Base-by-base conservation (phyloP, 2,797 vertebrate genomes). In the Sphaeramia orbicularis region DNA sequence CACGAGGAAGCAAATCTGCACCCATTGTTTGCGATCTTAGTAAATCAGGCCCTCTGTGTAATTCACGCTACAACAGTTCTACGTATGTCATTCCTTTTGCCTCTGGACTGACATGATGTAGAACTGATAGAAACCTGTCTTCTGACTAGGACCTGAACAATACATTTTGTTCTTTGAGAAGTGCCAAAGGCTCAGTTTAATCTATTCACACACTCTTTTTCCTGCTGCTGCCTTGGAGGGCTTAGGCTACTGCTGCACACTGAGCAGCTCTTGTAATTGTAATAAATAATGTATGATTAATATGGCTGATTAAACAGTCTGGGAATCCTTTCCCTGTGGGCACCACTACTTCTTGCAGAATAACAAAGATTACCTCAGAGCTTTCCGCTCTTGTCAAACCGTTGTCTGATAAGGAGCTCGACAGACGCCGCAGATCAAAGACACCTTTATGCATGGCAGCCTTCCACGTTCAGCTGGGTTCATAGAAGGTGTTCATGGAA, bases 261-360 rank as follows among this genome's bases (percentile, higher is more conserved):
- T 65, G 76, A 84, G 76, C 76, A 57, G 75, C 76, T 85, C 85
- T 76, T 90, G 86, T 90, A 91, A 92, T 90, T 79, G 81, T 88
- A 72, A 89, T 92, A 90, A 90, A 91, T 91, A 88, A 91, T 91
- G 84, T 85, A 92, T 86, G 86, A 89, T 90, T 90, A 91, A 91
- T 89, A 81, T 81, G 85, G 85, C 85, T 91, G 89, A 89, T 91
- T 91, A 91, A 92, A 90, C 89, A 89, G 87, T 85, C 86, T 86
- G 89, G 81, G 85, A 87, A 85, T 84, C 80, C 71, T 86, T 78
- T 83, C 82, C 83, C 88, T 83, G 58, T 83, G 73, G 86, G 87
- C 80, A 76, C 63, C 70, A 70, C 71, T 67, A 82, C 88, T 88
- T 89, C 81, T 84, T 79, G 85, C 81, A 85, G 87, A 89, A 92